These are phyloP conservation scores for Phalacrocorax pelagicus DNA, from an alignment of 2,113 vertebrate species.

Conservation along the genomic window DNA sequence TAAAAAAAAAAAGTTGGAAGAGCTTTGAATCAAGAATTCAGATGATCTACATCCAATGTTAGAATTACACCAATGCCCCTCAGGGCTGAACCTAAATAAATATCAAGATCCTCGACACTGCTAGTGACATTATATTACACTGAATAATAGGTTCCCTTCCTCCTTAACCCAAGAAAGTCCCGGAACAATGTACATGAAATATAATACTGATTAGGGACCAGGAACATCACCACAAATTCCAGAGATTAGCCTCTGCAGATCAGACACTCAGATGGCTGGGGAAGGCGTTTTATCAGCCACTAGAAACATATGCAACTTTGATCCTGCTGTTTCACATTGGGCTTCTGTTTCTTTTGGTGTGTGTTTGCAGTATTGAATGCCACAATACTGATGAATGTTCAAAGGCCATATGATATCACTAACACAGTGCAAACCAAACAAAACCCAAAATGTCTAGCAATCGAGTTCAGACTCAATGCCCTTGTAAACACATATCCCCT, in stretches of 20 bases:
- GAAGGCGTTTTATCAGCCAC: constrained; percentile 15
- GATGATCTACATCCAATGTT: constrained; percentile 3
- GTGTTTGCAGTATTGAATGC: neutral
- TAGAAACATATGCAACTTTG: constrained; percentile 45
- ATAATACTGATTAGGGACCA: constrained; percentile 25
- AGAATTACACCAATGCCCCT: constrained; percentile 4
- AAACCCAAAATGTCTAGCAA: neutral
- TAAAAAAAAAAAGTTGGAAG: neutral
- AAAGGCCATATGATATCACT: neutral
- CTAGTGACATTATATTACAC: neutral
- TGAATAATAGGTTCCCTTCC: neutral
- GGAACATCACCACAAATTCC: constrained; percentile 56
- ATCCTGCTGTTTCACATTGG: constrained; percentile 20
- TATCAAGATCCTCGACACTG: neutral
- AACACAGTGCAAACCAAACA: neutral
- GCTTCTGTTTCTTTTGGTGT: constrained; percentile 45
- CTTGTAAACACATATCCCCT: neutral
- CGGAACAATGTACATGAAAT: neutral
- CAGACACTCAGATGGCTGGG: constrained; percentile 21
- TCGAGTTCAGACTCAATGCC: neutral
- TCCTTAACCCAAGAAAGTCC: constrained; percentile 1
- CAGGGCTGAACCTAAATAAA: constrained; percentile 14
- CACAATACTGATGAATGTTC: neutral
- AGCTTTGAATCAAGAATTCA: constrained; percentile 37
- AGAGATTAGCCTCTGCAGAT: constrained; percentile 58